These are phyloP conservation scores for Petrocephalus schoutedeni DNA, from an alignment of 2,797 vertebrate species.

Conservation along the genomic window DNA sequence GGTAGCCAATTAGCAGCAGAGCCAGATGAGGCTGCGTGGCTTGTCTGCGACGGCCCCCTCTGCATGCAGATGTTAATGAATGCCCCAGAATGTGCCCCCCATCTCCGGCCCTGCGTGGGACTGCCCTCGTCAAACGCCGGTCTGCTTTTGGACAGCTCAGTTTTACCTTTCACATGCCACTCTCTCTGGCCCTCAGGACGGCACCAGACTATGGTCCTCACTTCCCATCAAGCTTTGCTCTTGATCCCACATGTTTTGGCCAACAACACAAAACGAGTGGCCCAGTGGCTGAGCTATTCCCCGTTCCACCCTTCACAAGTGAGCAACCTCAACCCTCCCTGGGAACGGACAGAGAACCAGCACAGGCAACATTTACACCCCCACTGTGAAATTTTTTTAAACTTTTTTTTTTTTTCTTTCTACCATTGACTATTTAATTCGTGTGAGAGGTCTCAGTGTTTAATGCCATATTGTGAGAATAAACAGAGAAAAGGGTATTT, in stretches of 20 bases:
- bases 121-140: slow-evolving; percentile 16
- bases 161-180: slow-evolving; percentile 11
- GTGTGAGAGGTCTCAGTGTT: slow-evolving; percentile 2
- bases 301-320: background rate
- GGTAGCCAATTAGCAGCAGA: slow-evolving; percentile 28
- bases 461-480: background rate
- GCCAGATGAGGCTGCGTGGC: slow-evolving; percentile 13
- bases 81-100: background rate
- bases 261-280: background rate
- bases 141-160: slow-evolving; percentile 20
- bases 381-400: background rate
- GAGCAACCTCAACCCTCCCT: background rate
- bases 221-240: background rate
- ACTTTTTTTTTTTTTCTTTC: background rate
- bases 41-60: background rate
- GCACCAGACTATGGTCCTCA: background rate
- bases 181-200: background rate
- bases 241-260: background rate
- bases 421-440: background rate
- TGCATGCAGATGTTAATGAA: slow-evolving; percentile 22
- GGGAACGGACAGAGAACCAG: background rate
- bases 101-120: slow-evolving; percentile 4
- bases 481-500: background rate
- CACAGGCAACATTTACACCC: background rate
- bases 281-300: background rate